These are phyloP conservation scores for Agapostemon virescens DNA, from an alignment of 2,888 invertebrate species.

Conservation along the genomic window DNA sequence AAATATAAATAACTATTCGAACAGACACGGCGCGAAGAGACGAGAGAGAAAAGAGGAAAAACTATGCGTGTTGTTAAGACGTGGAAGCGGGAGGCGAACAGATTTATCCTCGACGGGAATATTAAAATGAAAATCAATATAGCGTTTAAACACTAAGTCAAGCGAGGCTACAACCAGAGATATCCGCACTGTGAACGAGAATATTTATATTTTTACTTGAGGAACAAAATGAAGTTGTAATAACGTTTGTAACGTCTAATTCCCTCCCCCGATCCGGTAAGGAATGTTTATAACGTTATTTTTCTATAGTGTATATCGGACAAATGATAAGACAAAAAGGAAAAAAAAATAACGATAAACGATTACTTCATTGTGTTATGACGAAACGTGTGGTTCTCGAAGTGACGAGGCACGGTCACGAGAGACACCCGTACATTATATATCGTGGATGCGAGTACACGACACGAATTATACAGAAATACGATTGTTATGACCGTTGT, in stretches of 20 bases:
- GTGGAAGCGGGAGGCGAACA: slow-evolving; percentile 29
- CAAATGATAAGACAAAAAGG: too few relatives aligned
- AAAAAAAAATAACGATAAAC: background rate
- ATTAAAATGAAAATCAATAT: slow-evolving; percentile 33
- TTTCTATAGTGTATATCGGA: slow-evolving; percentile 76
- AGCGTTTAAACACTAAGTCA: slow-evolving; percentile 47
- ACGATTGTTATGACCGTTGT: slow-evolving; percentile 2
- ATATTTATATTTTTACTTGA: slow-evolving; percentile 78
- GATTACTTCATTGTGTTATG: slow-evolving; percentile 70
- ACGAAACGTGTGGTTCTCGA: slow-evolving; percentile 70
- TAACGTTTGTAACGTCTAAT: slow-evolving; percentile 72
- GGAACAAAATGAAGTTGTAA: slow-evolving; percentile 64
- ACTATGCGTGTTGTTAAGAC: slow-evolving; percentile 35
- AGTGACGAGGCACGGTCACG: slow-evolving; percentile 44
- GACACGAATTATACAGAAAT: background rate
- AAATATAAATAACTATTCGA: slow-evolving; percentile 38
- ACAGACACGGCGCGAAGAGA: slow-evolving; percentile 25
- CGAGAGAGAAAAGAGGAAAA: background rate
- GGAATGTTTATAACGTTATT: slow-evolving; percentile 73
- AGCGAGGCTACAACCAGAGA: slow-evolving; percentile 63
- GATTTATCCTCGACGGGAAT: slow-evolving; percentile 49
- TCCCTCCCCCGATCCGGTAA: slow-evolving; percentile 45
- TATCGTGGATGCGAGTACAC: slow-evolving; percentile 34
- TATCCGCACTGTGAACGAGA: slow-evolving; percentile 69
- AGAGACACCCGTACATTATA: too few relatives aligned